phyloP scores from a whole-genome alignment of 2,888 invertebrate species.

The Zaprionus obscuricornis region DNA sequence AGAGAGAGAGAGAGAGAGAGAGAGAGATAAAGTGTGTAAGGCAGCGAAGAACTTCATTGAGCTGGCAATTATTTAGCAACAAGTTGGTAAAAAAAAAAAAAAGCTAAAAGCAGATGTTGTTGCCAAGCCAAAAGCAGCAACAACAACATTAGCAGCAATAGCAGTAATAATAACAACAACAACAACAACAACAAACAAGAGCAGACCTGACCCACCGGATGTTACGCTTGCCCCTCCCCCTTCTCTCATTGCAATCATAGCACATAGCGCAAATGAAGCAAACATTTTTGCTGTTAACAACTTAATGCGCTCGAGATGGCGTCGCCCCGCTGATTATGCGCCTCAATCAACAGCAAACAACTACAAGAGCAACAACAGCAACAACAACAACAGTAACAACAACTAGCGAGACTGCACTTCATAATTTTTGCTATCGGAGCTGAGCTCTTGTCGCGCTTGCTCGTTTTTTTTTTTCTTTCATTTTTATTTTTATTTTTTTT shows the following conservation, averaged over 20 bases:
- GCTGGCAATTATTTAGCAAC: conserved; percentile 48
- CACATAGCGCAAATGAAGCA: conserved; percentile 77
- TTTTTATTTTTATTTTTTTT: no score
- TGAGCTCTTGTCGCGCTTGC: conserved; percentile 68
- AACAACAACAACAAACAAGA: conserved; percentile 8
- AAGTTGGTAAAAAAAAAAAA: conserved; percentile 37
- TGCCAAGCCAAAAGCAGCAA: conserved; percentile 27
- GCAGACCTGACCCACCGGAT: conserved; percentile 58
- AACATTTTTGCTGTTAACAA: conserved; percentile 80
- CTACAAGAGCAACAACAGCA: conserved; percentile 33
- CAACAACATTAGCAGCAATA: conserved; percentile 1
- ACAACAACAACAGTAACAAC: conserved; percentile 31
- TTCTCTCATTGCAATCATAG: conserved; percentile 61
- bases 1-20: conserved; percentile 1
- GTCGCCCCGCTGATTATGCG: conserved; percentile 69
- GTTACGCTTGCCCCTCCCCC: conserved; percentile 44
- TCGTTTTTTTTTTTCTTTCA: no score
- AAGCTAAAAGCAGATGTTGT: conserved; percentile 34
- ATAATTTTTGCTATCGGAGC: conserved; percentile 77
- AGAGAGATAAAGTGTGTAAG: conserved; percentile 10
- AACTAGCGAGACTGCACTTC: conserved; percentile 59
- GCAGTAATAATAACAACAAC: neutral
- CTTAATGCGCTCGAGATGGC: conserved; percentile 75
- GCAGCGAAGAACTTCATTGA: no score
- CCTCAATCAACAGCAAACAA: conserved; percentile 68